A percentile compares a stretch with the other conserved stretches of the same genome.
Conservation (phyloP, 2,888 invertebrate species). For the Limenitis camilla region DNA sequence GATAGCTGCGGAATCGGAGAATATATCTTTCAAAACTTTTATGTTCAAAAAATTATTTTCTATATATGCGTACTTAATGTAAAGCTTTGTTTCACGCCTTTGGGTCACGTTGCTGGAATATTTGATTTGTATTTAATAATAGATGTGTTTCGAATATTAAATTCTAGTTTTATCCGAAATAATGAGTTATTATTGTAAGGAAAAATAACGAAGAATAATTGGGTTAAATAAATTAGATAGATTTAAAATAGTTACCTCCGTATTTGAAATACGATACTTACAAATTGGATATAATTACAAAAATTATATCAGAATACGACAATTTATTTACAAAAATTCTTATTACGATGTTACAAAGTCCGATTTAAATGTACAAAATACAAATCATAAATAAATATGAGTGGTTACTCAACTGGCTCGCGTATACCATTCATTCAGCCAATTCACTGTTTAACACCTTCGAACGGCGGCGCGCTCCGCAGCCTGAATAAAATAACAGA, state of each 20-base stretch:
- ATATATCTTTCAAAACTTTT: conserved; percentile 43
- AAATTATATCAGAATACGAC: no score
- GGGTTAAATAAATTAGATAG: no score
- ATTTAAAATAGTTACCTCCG: no score
- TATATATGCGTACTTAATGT: conserved; percentile 10
- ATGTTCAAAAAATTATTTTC: conserved; percentile 32
- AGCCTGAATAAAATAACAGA: conserved; percentile 64
- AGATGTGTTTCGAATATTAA: neutral
- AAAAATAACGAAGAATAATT: no score
- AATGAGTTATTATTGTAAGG: no score
- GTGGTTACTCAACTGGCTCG: conserved; percentile 39
- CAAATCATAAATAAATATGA: neutral
- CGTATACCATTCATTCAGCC: conserved; percentile 63
- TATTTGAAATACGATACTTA: no score
- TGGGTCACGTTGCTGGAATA: neutral
- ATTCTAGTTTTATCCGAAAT: neutral
- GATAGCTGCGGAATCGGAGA: conserved; percentile 42
- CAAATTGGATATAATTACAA: no score
- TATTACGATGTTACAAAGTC: no score
- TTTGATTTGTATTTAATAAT: conserved; percentile 4
- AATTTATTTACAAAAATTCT: no score
- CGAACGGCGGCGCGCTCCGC: conserved; percentile 58
- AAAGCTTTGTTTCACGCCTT: conserved; percentile 5
- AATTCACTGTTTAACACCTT: conserved; percentile 71
- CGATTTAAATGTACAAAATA: neutral